A percentile compares a stretch with the other conserved stretches of the same genome.
Conservation (phyloP, 2,888 invertebrate species). For the Ceriagrion tenellum region DNA sequence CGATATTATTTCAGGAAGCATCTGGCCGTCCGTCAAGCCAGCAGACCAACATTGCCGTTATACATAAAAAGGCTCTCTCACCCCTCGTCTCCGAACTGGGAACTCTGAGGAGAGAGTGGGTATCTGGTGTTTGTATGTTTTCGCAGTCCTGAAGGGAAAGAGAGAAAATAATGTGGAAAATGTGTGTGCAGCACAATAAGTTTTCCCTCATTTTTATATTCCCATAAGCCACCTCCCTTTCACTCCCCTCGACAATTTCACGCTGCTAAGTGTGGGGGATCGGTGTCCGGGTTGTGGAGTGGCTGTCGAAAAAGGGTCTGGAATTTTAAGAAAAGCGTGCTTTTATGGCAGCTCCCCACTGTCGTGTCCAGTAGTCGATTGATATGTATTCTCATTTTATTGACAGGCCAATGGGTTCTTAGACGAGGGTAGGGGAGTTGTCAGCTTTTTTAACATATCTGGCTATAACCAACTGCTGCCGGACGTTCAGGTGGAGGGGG, state of each 20-base stretch:
- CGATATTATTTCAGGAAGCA: conserved; percentile 31
- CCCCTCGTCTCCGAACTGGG: background rate
- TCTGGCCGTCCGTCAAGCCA: conserved; percentile 6
- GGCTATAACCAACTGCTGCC: background rate
- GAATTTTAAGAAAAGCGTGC: background rate
- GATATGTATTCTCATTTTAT: conserved; percentile 19
- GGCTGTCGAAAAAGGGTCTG: background rate
- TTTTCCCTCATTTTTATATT: conserved; percentile 29
- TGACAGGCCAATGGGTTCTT: background rate
- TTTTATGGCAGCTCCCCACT: background rate
- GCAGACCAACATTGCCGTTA: conserved; percentile 43
- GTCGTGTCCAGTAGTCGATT: conserved; percentile 6
- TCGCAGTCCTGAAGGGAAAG: background rate
- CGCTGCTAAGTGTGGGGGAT: conserved; percentile 7
- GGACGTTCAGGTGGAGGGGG: background rate
- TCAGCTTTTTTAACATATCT: background rate
- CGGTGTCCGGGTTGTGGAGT: background rate
- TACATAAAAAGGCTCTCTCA: conserved; percentile 52
- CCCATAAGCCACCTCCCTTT: background rate
- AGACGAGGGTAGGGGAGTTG: background rate
- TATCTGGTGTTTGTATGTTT: conserved; percentile 34
- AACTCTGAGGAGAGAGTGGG: background rate
- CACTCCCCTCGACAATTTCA: conserved; percentile 9
- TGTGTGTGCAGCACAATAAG: conserved; percentile 8
- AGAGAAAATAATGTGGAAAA: conserved; percentile 25